Conservation (phyloP, 2,797 vertebrate species). For the Caiman crocodilus region DNA sequence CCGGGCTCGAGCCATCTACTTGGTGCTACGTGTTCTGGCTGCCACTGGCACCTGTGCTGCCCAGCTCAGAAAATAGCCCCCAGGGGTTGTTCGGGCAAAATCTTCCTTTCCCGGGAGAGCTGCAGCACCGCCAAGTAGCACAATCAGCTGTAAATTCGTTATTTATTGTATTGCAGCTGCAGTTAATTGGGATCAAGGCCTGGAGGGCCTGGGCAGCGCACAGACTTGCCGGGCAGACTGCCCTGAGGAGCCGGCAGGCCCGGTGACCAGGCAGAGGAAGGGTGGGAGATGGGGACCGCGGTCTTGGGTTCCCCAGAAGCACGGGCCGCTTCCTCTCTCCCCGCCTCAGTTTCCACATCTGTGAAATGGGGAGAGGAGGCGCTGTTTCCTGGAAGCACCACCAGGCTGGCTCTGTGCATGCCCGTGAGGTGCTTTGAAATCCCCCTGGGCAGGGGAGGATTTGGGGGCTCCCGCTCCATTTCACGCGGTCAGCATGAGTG, state of each 20-base stretch:
- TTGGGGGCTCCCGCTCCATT: background rate
- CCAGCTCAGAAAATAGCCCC: no score
- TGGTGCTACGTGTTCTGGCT: accelerated
- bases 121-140: accelerated
- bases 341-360: background rate
- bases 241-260: background rate
- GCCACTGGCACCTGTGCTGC: accelerated
- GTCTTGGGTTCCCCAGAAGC: background rate
- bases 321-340: background rate
- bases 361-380: background rate
- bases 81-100: no score
- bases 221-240: background rate
- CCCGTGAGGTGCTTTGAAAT: background rate
- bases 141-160: accelerated
- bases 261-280: background rate
- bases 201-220: background rate
- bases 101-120: no score
- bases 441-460: background rate
- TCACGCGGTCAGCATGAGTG: no score
- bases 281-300: background rate
- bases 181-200: background rate
- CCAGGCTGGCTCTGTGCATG: background rate
- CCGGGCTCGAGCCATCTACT: accelerated
- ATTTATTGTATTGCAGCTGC: accelerated
- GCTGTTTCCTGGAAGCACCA: no score